Conservation (phyloP, 2,113 vertebrate genomes). For the Nothobranchius kuhntae region DNA sequence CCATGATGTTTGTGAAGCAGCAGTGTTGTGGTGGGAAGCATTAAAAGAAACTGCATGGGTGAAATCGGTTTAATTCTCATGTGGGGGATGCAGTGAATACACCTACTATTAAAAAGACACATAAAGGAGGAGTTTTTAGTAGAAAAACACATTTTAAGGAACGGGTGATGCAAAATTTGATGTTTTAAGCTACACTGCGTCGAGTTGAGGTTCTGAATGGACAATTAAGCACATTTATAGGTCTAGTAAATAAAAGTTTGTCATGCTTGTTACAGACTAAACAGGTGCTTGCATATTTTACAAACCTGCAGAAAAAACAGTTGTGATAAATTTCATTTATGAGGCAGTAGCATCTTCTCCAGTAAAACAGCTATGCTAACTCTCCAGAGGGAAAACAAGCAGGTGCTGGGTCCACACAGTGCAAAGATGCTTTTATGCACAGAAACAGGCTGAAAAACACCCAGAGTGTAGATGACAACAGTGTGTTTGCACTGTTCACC, state of each 20-base stretch:
- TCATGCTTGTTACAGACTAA: neutral
- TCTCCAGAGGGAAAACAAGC: neutral
- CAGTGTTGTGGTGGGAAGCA: slow-evolving; percentile 49
- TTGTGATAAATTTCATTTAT: neutral
- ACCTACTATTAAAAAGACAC: neutral
- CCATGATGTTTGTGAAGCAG: slow-evolving; percentile 65
- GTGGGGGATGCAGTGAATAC: neutral
- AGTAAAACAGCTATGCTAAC: neutral
- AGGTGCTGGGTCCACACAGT: neutral
- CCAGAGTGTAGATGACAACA: no score
- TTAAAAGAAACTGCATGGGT: slow-evolving; percentile 34
- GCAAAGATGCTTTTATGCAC: slow-evolving; percentile 3
- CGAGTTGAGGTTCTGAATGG: neutral
- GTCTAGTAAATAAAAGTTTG: neutral
- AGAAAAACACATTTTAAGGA: neutral
- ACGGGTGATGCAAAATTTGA: neutral
- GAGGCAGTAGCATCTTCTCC: neutral
- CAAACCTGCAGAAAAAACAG: neutral
- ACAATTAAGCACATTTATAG: neutral
- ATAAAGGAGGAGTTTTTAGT: neutral
- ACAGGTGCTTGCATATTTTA: neutral
- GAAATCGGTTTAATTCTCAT: slow-evolving; percentile 25
- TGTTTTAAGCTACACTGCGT: neutral
- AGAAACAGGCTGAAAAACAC: neutral
- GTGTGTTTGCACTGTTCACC: neutral